Evolutionary conservation across 2,888 invertebrate species (phyloP).

Genomic region (Copidosoma aretas): DNA sequence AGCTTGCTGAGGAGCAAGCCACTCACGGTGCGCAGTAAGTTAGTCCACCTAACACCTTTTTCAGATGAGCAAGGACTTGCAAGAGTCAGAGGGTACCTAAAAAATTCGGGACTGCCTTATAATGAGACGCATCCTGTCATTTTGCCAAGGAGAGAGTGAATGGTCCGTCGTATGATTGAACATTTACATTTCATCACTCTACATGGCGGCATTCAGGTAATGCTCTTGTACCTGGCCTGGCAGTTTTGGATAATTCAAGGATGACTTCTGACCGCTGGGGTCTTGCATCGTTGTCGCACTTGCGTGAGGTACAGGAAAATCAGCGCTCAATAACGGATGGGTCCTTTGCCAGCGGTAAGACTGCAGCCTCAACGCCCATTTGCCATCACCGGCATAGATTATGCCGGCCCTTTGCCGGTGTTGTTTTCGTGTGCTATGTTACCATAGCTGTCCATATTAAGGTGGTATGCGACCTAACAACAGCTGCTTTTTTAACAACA

Average conservation of each 20-base stretch:
- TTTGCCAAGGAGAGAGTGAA: neutral
- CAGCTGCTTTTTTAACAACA: neutral
- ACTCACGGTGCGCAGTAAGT: too few species aligned
- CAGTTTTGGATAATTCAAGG: too few species aligned
- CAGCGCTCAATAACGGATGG: neutral
- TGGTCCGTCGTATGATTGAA: neutral
- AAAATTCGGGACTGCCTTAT: neutral
- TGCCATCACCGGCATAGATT: neutral
- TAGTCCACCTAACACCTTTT: neutral
- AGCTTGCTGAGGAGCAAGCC: too few species aligned
- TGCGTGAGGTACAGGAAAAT: neutral
- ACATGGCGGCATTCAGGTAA: neutral
- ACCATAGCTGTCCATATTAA: neutral
- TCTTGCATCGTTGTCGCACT: neutral
- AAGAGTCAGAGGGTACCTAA: neutral
- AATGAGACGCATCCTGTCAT: too few species aligned
- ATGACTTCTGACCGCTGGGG: neutral
- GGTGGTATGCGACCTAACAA: neutral
- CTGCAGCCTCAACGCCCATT: neutral
- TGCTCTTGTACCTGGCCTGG: too few species aligned
- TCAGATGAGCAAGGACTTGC: neutral
- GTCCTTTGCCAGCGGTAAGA: neutral
- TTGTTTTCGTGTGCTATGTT: neutral
- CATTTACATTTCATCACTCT: neutral
- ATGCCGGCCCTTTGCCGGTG: neutral